These are phyloP conservation scores for Allophyes oxyacanthae DNA, from an alignment of 2,888 invertebrate species.

Conservation along the genomic window DNA sequence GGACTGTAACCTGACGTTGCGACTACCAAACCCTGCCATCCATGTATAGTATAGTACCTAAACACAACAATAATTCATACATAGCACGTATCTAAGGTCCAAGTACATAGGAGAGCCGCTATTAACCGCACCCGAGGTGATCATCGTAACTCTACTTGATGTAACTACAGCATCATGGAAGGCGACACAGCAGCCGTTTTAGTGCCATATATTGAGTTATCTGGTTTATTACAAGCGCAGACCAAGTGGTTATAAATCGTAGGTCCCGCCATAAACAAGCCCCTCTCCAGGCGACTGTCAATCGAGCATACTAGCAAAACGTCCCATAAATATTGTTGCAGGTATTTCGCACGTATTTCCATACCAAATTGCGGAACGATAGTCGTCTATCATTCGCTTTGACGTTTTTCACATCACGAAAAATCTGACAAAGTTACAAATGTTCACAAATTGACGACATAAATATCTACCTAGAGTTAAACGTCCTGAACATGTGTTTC, in stretches of 20 bases:
- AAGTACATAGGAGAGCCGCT: conserved; percentile 27
- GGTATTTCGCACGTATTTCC: conserved; percentile 70
- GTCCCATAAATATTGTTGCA: conserved; percentile 68
- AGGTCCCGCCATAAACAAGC: conserved; percentile 69
- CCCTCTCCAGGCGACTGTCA: conserved; percentile 75
- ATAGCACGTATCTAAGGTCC: conserved; percentile 12
- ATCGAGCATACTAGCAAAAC: conserved; percentile 66
- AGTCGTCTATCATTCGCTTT: conserved; percentile 73
- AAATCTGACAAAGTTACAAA: conserved; percentile 70
- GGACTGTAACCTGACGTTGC: conserved; percentile 1
- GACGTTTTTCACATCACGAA: conserved; percentile 74
- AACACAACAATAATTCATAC: conserved; percentile 35
- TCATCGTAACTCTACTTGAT: conserved; percentile 72
- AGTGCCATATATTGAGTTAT: conserved; percentile 79
- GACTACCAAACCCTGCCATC: conserved; percentile 13
- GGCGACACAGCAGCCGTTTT: conserved; percentile 68
- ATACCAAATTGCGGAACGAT: conserved; percentile 71
- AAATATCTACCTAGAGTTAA: conserved; percentile 50
- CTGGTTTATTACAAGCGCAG: conserved; percentile 76
- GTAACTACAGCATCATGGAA: conserved; percentile 68
- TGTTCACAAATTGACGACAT: conserved; percentile 69
- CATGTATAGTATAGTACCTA: conserved; percentile 21
- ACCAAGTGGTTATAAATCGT: conserved; percentile 74
- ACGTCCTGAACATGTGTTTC: conserved; percentile 37
- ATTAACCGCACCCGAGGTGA: conserved; percentile 64